Base-by-base conservation (phyloP, 2,113 vertebrate genomes). In the Corythaixoides concolor region DNA sequence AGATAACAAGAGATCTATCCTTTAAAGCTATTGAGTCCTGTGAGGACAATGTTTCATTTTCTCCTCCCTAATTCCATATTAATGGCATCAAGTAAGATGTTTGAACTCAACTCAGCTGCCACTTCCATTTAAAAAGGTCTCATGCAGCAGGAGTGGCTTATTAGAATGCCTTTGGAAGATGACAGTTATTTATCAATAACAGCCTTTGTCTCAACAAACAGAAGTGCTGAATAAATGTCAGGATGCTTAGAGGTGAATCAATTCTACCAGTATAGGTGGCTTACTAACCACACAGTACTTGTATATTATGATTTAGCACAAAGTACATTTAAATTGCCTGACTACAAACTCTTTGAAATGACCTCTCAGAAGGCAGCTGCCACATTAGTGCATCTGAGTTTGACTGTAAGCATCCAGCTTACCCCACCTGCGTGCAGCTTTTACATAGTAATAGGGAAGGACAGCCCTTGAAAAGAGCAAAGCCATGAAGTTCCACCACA, bases 81-180 rank as follows among this genome's bases (percentile, higher is more conserved):
- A 94, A 74, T 56, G 53, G 55, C 62, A 95, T 81, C 52, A 89
- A 85, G 47, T 19, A 58, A 2, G 2, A 66, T 62, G 93, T 70
- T 2, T 76, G 85, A 89, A 92, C 76, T 73, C 30, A 8, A 66
- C 50, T 59, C 50, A 72, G n/a, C 39, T 93, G 92, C 74, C 58
- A 56, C 75, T 88, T 95, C 68, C 59, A 70, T 75, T 95, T 79
- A 82, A 69, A 73, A 89, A 76, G n/a, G 84, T 76, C 83, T 94
- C 9, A 0, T 91, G 92, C 73, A 89, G 45, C 73, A 89, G 63
- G 60, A 86, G 89, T 50, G 64, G 84, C 85, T 86, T 66, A 53
- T 70, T 56, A 86, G 76, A 58, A 82, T 35, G n/a, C 28, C n/a
- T 83, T 56, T 81, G 85, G 81, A 88, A 86, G 64, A 76, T 68